Evolutionary conservation across 2,797 vertebrate genomes (phyloP).

Genomic region (Scleropages formosus): DNA sequence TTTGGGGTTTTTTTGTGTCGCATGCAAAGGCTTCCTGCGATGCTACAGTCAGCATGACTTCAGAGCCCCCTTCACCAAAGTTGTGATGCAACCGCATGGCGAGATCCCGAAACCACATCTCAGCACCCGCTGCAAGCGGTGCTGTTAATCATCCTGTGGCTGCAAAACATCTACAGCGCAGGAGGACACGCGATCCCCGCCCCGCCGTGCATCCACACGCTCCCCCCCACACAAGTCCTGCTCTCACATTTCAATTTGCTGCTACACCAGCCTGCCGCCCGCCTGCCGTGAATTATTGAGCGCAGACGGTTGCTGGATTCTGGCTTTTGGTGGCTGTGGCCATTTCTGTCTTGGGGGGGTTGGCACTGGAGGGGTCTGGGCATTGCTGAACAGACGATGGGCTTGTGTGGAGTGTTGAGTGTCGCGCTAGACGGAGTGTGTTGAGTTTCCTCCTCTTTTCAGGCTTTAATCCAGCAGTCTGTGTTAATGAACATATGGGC

Average conservation of each 20-base stretch:
- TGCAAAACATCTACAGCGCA: too few relatives aligned
- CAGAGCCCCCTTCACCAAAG: too few relatives aligned
- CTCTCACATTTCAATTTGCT: slow-evolving; percentile 33
- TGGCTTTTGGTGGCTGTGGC: not conserved
- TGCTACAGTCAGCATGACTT: too few relatives aligned
- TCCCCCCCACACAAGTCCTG: slow-evolving; percentile 19
- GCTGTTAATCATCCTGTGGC: too few relatives aligned
- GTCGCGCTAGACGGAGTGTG: not conserved
- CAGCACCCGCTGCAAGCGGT: not conserved
- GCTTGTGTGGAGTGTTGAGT: not conserved
- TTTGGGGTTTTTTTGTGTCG: too few relatives aligned
- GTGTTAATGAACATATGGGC: not conserved
- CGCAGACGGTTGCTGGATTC: not conserved
- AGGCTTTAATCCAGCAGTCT: not conserved
- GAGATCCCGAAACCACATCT: too few relatives aligned
- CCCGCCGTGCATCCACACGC: not conserved
- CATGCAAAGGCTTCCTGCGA: too few relatives aligned
- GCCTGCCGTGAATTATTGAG: slow-evolving; percentile 33
- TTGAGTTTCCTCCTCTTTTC: not conserved
- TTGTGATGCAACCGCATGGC: not conserved
- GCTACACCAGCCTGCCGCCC: slow-evolving; percentile 22
- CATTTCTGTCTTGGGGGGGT: not conserved
- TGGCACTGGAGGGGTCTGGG: not conserved
- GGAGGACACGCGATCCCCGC: too few relatives aligned
- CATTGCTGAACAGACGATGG: not conserved